Evolutionary conservation across 2,797 vertebrate species (phyloP), one percentile per base, ranked within the genome.

Genomic region (Neosilurus mollespiculum): DNA sequence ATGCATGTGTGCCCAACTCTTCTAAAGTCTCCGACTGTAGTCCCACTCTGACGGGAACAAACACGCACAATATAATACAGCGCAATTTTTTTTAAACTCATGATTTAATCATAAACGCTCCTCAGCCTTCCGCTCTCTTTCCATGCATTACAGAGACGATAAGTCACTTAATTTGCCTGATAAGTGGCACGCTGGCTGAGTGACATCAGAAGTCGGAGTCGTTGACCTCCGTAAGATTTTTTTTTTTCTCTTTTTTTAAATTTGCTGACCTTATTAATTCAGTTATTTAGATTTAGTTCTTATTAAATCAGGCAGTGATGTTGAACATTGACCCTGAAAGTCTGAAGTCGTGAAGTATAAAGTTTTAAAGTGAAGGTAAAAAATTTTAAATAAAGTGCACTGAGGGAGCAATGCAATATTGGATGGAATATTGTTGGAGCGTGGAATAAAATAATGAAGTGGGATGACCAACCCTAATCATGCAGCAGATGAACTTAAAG

Each of bases 61-160:
- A 76, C 54, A 77, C 9, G 30, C 22, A 49, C 26, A 49, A 5
- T 16, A 26, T 37, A 67, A 34, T 69, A 11, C 14, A n/a, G 34
- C 30, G 58, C 53, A 59, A 37, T 67, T 77, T 51, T 83, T 53
- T 69, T 37, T 69, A 22, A 73, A 24, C 26, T 88, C 82, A 89
- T 91, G 89, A 89, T 90, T 92, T 22, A 91, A 81, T 89, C 87
- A 92, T 90, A 70, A 88, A 65, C 71, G 77, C 71, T 65, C n/a
- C 34, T 26, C n/a, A 22, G 7, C 34, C 49, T 34, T 24, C 24
- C 16, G n/a, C 34, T 24, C 51, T 72, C 6, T 54, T 80, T 56
- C n/a, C 15, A 30, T 20, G 20, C 49, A 56, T 83, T 49, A 67
- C 24, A 81, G 12, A 6, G 26, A n/a, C 0, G n/a, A 18, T 66